Conservation (phyloP, 2,888 invertebrate genomes). For the Synergus umbraculus region DNA sequence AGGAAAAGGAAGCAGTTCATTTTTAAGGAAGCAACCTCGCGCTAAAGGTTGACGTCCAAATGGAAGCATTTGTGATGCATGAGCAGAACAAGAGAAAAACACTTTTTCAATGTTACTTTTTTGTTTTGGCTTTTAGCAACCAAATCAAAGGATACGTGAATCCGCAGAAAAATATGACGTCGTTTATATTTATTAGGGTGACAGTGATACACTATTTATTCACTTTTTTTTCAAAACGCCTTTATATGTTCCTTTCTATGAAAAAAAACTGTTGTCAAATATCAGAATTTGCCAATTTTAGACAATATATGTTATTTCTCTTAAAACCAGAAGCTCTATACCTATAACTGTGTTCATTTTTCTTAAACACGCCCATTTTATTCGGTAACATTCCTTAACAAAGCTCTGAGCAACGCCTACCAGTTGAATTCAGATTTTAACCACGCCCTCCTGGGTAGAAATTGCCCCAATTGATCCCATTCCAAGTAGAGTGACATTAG, state of each 20-base stretch:
- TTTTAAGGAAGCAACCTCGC: conserved; percentile 29
- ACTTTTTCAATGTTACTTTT: conserved; percentile 24
- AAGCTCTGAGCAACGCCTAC: too few relatives aligned
- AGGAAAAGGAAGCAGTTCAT: conserved; percentile 40
- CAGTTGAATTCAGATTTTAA: too few relatives aligned
- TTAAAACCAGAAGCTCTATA: too few relatives aligned
- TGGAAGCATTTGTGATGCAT: conserved; percentile 39
- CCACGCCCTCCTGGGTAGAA: too few relatives aligned
- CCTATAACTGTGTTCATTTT: too few relatives aligned
- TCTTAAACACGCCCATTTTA: too few relatives aligned
- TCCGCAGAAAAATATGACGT: conserved; percentile 32
- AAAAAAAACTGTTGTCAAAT: not conserved
- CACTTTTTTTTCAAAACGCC: not conserved
- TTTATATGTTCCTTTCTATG: not conserved
- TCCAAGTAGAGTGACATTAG: too few relatives aligned
- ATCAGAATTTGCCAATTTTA: too few relatives aligned
- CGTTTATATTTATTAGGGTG: conserved; percentile 37
- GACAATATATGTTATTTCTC: too few relatives aligned
- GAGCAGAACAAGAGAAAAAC: conserved; percentile 27
- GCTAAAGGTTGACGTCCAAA: conserved; percentile 37
- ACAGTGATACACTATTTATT: conserved; percentile 33
- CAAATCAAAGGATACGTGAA: conserved; percentile 21
- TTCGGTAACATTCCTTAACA: too few relatives aligned
- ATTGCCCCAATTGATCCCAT: too few relatives aligned
- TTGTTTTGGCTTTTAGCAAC: conserved; percentile 33